Percentiles rank a stretch among this genome's conserved stretches.
Conservation (phyloP, 2,797 vertebrate species). For the Ataeniobius toweri region DNA sequence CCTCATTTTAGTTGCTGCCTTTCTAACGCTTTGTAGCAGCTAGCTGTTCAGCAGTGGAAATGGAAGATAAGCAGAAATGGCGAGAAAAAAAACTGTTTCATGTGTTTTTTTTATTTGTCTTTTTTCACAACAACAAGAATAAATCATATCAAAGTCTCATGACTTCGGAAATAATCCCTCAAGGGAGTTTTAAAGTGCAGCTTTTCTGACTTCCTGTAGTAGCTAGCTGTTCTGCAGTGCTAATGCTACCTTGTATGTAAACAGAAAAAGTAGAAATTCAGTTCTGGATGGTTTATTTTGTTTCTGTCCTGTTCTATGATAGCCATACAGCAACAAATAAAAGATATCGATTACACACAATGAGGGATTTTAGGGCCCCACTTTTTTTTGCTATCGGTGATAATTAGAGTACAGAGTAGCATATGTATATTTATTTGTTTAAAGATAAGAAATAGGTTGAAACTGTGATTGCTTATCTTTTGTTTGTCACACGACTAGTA, state of each 20-base stretch:
- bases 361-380: too few relatives aligned
- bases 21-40: not conserved
- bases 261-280: not conserved
- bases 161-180: not conserved
- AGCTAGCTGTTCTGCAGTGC: not conserved
- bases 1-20: not conserved
- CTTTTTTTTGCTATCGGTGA: too few relatives aligned
- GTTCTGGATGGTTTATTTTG: not conserved
- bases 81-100: too few relatives aligned
- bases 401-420: too few relatives aligned
- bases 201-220: not conserved
- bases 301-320: not conserved
- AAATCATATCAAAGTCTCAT: not conserved
- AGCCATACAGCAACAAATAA: not conserved
- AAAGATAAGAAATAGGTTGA: not conserved
- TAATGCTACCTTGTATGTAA: not conserved
- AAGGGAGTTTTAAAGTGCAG: not conserved
- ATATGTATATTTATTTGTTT: not conserved
- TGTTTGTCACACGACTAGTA: not conserved
- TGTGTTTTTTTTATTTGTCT: not conserved
- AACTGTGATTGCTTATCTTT: not conserved
- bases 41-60: too few relatives aligned
- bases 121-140: not conserved
- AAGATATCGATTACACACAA: not conserved
- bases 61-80: too few relatives aligned